phyloP scores from a whole-genome alignment of 2,888 invertebrate genomes.

The Boloria euphrosyne region DNA sequence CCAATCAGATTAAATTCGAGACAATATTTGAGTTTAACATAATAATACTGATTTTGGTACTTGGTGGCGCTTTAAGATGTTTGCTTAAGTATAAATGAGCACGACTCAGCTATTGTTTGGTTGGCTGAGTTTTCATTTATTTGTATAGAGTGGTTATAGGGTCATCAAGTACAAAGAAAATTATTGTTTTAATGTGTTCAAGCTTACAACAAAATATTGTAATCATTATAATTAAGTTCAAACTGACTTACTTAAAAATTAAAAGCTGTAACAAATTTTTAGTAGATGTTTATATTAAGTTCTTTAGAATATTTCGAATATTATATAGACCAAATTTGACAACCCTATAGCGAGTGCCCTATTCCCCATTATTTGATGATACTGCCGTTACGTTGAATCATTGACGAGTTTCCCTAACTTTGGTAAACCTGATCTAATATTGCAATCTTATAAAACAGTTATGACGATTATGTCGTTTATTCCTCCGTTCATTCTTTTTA shows the following conservation, averaged over 20 bases:
- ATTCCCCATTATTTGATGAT: conserved; percentile 52
- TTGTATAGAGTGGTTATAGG: conserved; percentile 47
- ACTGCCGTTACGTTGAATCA: conserved; percentile 53
- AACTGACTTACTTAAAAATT: no score
- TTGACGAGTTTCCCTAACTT: conserved; percentile 43
- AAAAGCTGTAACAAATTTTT: no score
- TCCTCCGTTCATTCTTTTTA: neutral
- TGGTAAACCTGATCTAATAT: conserved; percentile 16
- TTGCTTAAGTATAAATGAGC: conserved; percentile 54
- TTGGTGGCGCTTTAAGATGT: conserved; percentile 52
- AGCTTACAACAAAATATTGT: no score
- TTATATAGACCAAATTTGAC: neutral
- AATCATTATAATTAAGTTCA: no score
- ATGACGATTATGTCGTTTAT: neutral
- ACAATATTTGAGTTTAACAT: conserved; percentile 33
- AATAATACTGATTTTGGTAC: conserved; percentile 39
- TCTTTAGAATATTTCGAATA: neutral
- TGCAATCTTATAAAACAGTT: neutral
- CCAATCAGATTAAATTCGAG: conserved; percentile 28
- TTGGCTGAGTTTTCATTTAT: conserved; percentile 63
- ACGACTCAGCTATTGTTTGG: conserved; percentile 55
- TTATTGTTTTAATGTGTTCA: neutral
- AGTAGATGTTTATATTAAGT: no score
- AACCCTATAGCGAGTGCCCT: conserved; percentile 38
- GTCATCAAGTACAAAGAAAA: neutral